Evolutionary conservation across 2,797 vertebrate species (phyloP).

Genomic region (Pangasius larnaudii): DNA sequence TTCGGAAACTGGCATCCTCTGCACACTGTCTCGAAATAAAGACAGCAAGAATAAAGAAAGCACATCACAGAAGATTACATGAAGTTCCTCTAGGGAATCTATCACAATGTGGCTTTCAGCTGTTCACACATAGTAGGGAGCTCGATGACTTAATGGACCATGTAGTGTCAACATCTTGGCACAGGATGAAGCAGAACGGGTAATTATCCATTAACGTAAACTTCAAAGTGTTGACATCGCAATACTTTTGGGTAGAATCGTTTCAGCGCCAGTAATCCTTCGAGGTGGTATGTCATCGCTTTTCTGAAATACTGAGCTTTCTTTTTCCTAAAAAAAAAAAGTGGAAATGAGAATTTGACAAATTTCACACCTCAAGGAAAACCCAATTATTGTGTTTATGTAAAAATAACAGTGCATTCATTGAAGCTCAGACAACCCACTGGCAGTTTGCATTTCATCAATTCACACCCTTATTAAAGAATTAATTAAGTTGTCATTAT

Average conservation of each 20-base stretch:
- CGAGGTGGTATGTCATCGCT: constrained; percentile 43
- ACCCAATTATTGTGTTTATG: constrained; percentile 40
- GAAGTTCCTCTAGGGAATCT: constrained; percentile 38
- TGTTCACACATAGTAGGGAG: constrained; percentile 37
- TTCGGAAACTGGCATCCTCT: constrained; percentile 49
- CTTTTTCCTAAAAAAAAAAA: not conserved
- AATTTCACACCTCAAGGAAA: constrained; percentile 52
- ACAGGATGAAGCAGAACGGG: constrained; percentile 25
- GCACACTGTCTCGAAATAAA: constrained; percentile 39
- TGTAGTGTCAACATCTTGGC: constrained; percentile 45
- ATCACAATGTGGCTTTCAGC: constrained; percentile 47
- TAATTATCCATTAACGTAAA: constrained; percentile 48
- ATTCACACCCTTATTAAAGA: constrained; percentile 41
- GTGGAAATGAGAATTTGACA: constrained; percentile 38
- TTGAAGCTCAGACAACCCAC: constrained; percentile 33
- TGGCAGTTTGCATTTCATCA: constrained; percentile 51
- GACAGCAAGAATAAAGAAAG: constrained; percentile 39
- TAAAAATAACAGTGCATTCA: constrained; percentile 47
- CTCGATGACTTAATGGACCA: constrained; percentile 46
- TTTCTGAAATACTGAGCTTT: constrained; percentile 37
- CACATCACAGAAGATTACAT: constrained; percentile 44
- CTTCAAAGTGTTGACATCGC: constrained; percentile 44
- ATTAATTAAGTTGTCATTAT: constrained; percentile 47
- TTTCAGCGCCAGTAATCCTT: constrained; percentile 45
- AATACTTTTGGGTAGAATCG: constrained; percentile 42